Base-by-base conservation (phyloP, 2,888 invertebrate species). In the Pseudococcus jackbeardsleyi region DNA sequence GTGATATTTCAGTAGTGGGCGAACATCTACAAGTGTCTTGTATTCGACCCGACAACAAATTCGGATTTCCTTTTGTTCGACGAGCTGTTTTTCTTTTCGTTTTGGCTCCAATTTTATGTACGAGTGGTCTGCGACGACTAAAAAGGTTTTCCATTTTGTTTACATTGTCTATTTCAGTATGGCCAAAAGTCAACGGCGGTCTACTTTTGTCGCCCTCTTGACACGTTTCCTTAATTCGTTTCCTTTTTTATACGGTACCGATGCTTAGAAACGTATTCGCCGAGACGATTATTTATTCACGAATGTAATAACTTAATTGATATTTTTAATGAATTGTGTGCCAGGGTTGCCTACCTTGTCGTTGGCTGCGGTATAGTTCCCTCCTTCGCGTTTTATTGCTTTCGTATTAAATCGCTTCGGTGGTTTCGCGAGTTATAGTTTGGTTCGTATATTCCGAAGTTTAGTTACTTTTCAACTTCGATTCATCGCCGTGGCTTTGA, bases 1-100 rank as follows among this genome's bases (percentile, higher is more conserved):
- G n/a, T n/a, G n/a, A n/a, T n/a, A n/a, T n/a, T n/a, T n/a, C n/a
- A n/a, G n/a, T n/a, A n/a, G n/a, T n/a, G 72, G 72, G 12, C 39
- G 72, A 77, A 39, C 72, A 77, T 77, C 72, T 33, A 77, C 72
- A 77, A 77, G 72, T 77, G 72, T 77, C 72, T 77, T 77, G 72
- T 77, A 77, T 22, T 77, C 72, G 72, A 77, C 72, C 72, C 39
- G 33, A 77, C 72, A 33, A 77, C 26, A 77, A 77, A 33, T 33
- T 77, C 72, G 72, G 72, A 33, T 17, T 77, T 77, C 72, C 72
- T 77, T 77, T 77, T 77, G 72, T 77, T 77, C 72, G 72, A 64
- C 64, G 19, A 15, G 72, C 72, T 33, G 33, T 17, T 77, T 77
- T 77, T 77, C 72, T 39, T 39, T 77, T 22, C 39, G 15, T 77